These are phyloP conservation scores for Grammomys dolichurus DNA, from an alignment of 2,113 vertebrate genomes.

Conservation along the genomic window DNA sequence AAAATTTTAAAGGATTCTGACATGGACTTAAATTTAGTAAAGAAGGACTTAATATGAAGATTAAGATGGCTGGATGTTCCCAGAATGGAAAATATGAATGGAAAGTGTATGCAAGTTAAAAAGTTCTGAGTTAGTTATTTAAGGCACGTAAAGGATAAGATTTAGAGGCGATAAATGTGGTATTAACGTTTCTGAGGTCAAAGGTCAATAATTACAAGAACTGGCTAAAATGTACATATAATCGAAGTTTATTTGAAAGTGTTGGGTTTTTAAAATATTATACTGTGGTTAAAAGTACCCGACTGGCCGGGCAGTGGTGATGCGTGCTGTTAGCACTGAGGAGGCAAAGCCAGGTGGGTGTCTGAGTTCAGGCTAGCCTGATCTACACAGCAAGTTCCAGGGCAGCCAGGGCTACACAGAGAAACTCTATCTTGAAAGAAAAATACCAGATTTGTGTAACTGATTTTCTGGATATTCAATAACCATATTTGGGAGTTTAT, in stretches of 20 bases:
- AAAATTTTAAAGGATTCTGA: not conserved
- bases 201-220: not conserved
- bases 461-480: not conserved
- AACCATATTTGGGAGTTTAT: not conserved
- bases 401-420: not conserved
- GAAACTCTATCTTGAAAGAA: not conserved
- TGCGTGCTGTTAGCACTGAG: not conserved
- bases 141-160: not conserved
- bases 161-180: not conserved
- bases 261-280: not conserved
- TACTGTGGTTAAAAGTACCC: not conserved
- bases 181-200: not conserved
- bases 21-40: not conserved
- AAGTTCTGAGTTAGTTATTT: not conserved
- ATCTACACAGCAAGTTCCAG: not conserved
- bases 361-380: not conserved
- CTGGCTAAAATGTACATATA: not conserved
- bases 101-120: not conserved
- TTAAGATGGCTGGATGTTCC: not conserved
- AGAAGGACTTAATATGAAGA: not conserved
- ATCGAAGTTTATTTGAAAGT: not conserved
- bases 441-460: not conserved
- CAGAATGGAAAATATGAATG: not conserved
- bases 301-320: not conserved
- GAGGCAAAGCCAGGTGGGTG: not conserved